phyloP scores from a whole-genome alignment of 2,113 vertebrate species.

The Stegostoma tigrinum region DNA sequence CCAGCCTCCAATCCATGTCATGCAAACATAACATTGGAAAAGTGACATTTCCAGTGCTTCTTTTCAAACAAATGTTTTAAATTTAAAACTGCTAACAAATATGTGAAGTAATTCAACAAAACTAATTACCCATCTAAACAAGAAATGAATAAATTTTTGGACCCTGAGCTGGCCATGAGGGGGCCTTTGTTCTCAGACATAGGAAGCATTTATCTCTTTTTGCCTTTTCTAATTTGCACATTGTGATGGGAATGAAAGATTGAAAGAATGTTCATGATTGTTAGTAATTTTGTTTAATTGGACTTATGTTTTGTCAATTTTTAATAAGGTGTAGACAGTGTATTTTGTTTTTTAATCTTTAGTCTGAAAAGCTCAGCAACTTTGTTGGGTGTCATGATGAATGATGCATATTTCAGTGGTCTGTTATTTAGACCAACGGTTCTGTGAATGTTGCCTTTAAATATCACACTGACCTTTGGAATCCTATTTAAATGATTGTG shows the following conservation, averaged over 20 bases:
- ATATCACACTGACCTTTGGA: conserved; percentile 75
- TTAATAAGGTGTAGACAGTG: conserved; percentile 53
- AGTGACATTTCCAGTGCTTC: background rate
- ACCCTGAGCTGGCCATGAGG: background rate
- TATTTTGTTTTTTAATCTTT: conserved; percentile 49
- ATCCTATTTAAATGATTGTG: conserved; percentile 60
- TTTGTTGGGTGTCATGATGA: conserved; percentile 63
- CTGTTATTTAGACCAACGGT: conserved; percentile 64
- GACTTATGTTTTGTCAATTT: conserved; percentile 53
- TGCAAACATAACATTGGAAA: background rate
- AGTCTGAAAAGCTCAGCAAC: conserved; percentile 64
- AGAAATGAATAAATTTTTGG: conserved; percentile 15
- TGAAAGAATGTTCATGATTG: conserved; percentile 52
- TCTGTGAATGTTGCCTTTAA: conserved; percentile 65
- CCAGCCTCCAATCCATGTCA: background rate
- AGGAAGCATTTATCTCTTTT: conserved; percentile 65
- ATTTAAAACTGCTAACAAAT: background rate
- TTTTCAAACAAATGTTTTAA: background rate
- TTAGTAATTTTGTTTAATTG: conserved; percentile 49
- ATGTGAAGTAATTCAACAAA: background rate
- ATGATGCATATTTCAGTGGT: conserved; percentile 60
- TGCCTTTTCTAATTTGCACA: conserved; percentile 86
- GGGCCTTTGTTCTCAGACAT: conserved; percentile 40
- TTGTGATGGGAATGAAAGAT: conserved; percentile 68
- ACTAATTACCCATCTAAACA: background rate